Base-by-base conservation (phyloP, 2,888 invertebrate species). In the Torymus aiolomorphi region DNA sequence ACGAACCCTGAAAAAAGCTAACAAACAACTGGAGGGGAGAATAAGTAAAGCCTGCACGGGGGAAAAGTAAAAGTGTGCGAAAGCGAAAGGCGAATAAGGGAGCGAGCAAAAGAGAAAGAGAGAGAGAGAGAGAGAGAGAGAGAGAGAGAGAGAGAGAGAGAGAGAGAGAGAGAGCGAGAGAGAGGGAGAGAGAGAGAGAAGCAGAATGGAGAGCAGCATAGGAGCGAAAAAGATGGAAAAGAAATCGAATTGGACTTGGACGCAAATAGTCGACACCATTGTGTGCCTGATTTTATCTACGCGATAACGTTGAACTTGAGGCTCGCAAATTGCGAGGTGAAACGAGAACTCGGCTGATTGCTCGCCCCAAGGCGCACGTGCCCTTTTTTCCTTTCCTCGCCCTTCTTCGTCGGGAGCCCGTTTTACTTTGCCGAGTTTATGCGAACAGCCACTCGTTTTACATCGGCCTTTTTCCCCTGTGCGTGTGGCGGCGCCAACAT, bases 251-350 rank as follows among this genome's bases (percentile, higher is more conserved):
- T 77, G n/a, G 52, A 59, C 20, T 18, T 14, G 4, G 11, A 56
- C 54, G n/a, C 57, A 63, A 54, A 54, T 18, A 52, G 16, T 10
- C 13, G 4, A 54, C 4, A 12, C 20, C n/a, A 5, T 51, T 2
- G 20, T 16, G 14, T 12, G 20, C 61, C 54, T 66, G 70, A 75
- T 75, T 52, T 69, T 54, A 57, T 70, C 59, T 63, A 14, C 31
- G 42, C 63, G 77, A 72, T 78, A 78, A 72, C 18, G 67, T n/a
- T 80, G 70, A 79, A 76, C 79, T 80, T 76, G 71, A 78, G 51
- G 75, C 72, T 75, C 71, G 57, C 65, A 78, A 80, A 70, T 77
- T 74, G 54, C 63, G 24, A 24, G 70, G 18, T 24, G 18, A 73
- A 67, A 73, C 49, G 20, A 73, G 69, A 67, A 57, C 76, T 66